Percentiles rank a stretch among this genome's conserved stretches.
phyloP scores from a whole-genome alignment of 2,797 vertebrate genomes.

The Lepilemur septentrionalis region DNA sequence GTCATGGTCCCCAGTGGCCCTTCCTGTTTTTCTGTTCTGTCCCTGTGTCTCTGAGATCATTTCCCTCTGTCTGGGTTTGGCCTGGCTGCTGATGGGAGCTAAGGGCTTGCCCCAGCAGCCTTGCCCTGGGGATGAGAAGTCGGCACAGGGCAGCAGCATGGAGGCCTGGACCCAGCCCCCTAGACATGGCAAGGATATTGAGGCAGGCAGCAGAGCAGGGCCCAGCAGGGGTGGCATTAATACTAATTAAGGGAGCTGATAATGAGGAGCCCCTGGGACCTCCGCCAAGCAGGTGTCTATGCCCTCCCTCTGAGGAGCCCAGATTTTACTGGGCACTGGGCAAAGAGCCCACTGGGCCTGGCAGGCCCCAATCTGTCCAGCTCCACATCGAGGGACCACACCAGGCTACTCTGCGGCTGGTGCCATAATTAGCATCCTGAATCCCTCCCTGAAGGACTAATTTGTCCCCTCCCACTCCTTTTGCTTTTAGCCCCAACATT shows the following conservation, averaged over 20 bases:
- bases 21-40: conserved; percentile 78
- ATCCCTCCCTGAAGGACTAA: not conserved
- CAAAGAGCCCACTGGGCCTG: conserved; percentile 43
- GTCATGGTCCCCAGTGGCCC: conserved; percentile 58
- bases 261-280: conserved; percentile 23
- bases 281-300: not conserved
- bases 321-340: conserved; percentile 40
- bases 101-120: not conserved
- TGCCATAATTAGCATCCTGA: not conserved
- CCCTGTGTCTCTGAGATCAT: conserved; percentile 73
- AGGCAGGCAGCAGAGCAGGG: not conserved
- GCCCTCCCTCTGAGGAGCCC: not conserved
- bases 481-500: not conserved
- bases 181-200: not conserved
- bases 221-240: not conserved
- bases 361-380: conserved; percentile 37
- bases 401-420: not conserved
- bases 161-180: not conserved
- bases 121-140: not conserved
- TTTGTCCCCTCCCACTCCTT: not conserved
- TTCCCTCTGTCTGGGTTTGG: conserved; percentile 64
- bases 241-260: conserved; percentile 34
- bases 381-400: not conserved
- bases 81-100: not conserved
- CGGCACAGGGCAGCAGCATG: not conserved